Percentiles rank a stretch among this genome's conserved stretches.
Evolutionary conservation across 2,888 invertebrate species (phyloP).

Genomic region (Odontothrips loti): DNA sequence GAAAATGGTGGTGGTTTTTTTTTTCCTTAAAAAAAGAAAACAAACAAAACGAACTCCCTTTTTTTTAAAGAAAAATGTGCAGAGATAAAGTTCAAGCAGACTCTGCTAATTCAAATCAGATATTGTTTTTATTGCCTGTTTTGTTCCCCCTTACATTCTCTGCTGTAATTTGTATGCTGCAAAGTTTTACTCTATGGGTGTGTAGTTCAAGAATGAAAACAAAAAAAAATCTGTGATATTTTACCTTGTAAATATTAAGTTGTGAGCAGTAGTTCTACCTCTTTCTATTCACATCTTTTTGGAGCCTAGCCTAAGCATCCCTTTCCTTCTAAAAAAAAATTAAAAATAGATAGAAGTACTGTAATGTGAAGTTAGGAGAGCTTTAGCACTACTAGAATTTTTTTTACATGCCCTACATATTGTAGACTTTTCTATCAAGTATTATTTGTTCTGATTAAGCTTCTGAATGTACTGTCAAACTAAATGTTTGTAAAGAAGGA

Average conservation of each 20-base stretch:
- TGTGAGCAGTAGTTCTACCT: not conserved
- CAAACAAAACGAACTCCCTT: too few species aligned
- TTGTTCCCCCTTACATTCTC: not conserved
- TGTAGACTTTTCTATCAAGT: too few species aligned
- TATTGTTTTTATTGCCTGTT: not conserved
- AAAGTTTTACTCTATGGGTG: not conserved
- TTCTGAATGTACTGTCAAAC: not conserved
- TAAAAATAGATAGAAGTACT: not conserved
- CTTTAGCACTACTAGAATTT: too few species aligned
- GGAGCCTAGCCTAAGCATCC: not conserved
- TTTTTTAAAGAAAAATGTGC: too few species aligned
- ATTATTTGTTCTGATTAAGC: too few species aligned
- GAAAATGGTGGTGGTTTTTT: too few species aligned
- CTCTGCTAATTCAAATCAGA: too few species aligned
- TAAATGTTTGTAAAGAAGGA: not conserved
- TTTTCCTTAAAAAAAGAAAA: too few species aligned
- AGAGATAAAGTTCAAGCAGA: too few species aligned
- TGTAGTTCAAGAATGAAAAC: not conserved
- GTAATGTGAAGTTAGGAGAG: too few species aligned
- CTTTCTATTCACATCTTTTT: not conserved
- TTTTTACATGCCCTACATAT: too few species aligned
- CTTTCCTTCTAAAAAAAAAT: not conserved
- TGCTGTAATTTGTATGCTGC: not conserved
- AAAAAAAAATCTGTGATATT: slow-evolving; percentile 21
- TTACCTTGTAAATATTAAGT: not conserved